Evolutionary conservation across 2,113 vertebrate species (phyloP).

Genomic region (Leptocoma aspasia): DNA sequence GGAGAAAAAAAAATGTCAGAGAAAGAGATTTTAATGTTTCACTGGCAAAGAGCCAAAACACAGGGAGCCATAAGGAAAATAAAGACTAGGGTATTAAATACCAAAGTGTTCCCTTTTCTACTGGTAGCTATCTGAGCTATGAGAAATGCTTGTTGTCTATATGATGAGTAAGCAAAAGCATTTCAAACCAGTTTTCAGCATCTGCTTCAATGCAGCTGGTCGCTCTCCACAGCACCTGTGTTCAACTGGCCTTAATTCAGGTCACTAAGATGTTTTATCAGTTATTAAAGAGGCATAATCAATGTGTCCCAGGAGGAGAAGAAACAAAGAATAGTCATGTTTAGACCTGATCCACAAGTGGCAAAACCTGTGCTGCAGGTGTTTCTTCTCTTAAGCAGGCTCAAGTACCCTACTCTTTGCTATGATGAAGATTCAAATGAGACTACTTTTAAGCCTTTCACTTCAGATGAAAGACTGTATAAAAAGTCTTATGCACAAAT

Average conservation of each 20-base stretch:
- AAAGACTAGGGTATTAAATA: neutral
- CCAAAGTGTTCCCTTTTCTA: neutral
- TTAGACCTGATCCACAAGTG: neutral
- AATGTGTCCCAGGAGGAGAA: neutral
- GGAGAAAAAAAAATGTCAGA: rapidly evolving
- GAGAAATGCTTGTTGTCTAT: neutral
- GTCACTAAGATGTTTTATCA: neutral
- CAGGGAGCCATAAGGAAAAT: neutral
- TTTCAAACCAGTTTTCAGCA: neutral
- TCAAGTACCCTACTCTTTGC: neutral
- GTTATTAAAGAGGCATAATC: neutral
- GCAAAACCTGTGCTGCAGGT: neutral
- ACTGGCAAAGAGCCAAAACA: neutral
- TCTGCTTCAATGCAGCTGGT: neutral
- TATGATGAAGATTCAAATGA: neutral
- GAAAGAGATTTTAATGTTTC: neutral
- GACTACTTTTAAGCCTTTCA: neutral
- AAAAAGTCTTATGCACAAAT: too few relatives aligned
- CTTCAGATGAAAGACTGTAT: neutral
- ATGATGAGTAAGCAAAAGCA: neutral
- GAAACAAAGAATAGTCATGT: neutral
- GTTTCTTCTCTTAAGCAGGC: neutral
- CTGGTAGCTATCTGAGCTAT: neutral
- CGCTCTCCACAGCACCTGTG: neutral
- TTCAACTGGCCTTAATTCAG: neutral